These are phyloP conservation scores for Lithophane semibrunnea DNA, from an alignment of 2,888 invertebrate genomes.

Conservation along the genomic window DNA sequence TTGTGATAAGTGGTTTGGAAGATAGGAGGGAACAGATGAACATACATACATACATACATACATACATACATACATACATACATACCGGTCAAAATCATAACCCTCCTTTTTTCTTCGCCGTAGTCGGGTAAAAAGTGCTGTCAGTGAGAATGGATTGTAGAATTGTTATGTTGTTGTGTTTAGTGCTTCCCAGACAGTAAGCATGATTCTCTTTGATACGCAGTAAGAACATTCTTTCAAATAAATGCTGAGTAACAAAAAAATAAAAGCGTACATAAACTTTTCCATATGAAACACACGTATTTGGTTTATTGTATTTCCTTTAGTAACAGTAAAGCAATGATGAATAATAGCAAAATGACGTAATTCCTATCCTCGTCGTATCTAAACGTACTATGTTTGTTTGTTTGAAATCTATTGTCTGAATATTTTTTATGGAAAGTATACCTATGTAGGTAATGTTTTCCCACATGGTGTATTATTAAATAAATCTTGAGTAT, in stretches of 20 bases:
- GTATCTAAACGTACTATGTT: constrained; percentile 17
- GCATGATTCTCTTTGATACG: too few relatives aligned
- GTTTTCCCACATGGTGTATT: constrained; percentile 7
- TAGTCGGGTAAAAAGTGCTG: too few relatives aligned
- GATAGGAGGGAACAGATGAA: too few relatives aligned
- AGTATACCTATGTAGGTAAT: constrained; percentile 26
- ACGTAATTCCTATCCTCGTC: constrained; percentile 48
- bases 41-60: too few relatives aligned
- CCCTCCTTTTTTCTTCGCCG: too few relatives aligned
- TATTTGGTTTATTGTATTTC: background rate
- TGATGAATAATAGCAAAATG: constrained; percentile 48
- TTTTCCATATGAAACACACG: constrained; percentile 1
- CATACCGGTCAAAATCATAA: too few relatives aligned
- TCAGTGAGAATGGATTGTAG: background rate
- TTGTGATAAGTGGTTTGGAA: too few relatives aligned
- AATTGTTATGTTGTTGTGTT: background rate
- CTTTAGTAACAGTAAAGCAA: constrained; percentile 17
- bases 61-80: too few relatives aligned
- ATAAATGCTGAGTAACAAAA: background rate
- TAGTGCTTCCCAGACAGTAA: background rate
- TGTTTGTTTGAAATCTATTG: constrained; percentile 54
- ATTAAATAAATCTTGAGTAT: background rate
- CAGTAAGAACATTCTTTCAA: background rate
- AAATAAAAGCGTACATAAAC: background rate
- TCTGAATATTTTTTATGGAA: constrained; percentile 46